Evolutionary conservation across 2,113 vertebrate species (phyloP), one percentile per base, ranked within the genome.

Genomic region (Paradisaea rubra): DNA sequence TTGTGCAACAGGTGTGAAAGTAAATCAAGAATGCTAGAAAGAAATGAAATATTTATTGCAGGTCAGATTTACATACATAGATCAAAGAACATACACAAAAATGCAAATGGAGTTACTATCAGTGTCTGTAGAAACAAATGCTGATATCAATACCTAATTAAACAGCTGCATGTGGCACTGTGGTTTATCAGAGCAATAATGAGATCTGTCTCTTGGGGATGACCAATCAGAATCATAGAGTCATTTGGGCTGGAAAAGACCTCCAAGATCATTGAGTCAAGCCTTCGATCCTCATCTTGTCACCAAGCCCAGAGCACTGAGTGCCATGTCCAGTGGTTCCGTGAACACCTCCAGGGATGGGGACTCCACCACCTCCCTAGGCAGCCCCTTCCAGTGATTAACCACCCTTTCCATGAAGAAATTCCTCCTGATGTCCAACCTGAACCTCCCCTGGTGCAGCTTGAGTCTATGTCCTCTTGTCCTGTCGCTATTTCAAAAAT

Each of bases 11-110:
- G 20, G 60, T 76, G 33, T 64, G 50, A 68, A 78, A 74, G 37
- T 49, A 89, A 90, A 86, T 53, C 28, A 56, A 27, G 25, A 70
- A 80, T 39, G 31, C 35, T 53, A 63, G 61, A 85, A 72, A 93
- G 65, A 76, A 86, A 91, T 88, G 9, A 86, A 93, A 86, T 93
- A 88, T 84, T 92, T 94, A 65, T 86, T 18, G 3, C 45, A 66
- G 74, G 63, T 86, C 59, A 77, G 76, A 82, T 94, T 93, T 95
- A 68, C 64, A 64, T 74, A 54, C 54, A 65, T 31, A 52, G 25
- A 23, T 79, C 56, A 85, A 87, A 84, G 39, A 50, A 39, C 42
- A 35, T 65, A 21, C 42, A 52, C 33, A 59, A 47, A 89, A 70
- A 81, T 69, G 59, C 30, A 66, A 69, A 82, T 60, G 24, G 54